A percentile compares a stretch with the other conserved stretches of the same genome.
These are phyloP conservation scores for Alentia gelatinosa DNA, from an alignment of 2,888 invertebrate species.

Conservation along the genomic window DNA sequence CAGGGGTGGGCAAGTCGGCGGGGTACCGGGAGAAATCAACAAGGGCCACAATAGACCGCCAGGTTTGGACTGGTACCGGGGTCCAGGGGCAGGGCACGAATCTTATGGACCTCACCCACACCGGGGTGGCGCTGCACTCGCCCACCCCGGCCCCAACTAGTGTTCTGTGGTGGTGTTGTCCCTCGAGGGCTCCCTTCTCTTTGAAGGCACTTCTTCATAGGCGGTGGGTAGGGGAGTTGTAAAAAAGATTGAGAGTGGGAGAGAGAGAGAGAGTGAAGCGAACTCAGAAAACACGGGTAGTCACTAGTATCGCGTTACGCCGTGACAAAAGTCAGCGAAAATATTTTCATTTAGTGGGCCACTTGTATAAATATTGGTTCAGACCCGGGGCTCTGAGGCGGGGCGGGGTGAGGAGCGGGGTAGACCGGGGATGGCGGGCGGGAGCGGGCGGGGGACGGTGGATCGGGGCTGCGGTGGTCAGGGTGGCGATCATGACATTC, in stretches of 20 bases:
- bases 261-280: not conserved
- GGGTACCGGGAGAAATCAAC: not conserved
- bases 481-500: not conserved
- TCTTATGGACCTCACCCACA: no score
- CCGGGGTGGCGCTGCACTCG: not conserved
- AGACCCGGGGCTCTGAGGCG: not conserved
- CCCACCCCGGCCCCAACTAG: no score
- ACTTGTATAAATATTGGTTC: conserved; percentile 24
- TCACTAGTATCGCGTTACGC: conserved; percentile 23
- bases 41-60: not conserved
- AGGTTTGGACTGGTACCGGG: no score
- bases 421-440: not conserved
- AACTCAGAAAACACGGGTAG: conserved; percentile 8
- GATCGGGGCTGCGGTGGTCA: not conserved
- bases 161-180: not conserved
- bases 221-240: not conserved
- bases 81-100: no score
- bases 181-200: not conserved
- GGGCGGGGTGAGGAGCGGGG: not conserved
- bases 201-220: not conserved
- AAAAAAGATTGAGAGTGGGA: not conserved
- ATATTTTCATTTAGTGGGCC: conserved; percentile 40
- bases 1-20: not conserved
- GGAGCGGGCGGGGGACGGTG: not conserved
- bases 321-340: conserved; percentile 45